phyloP scores from a whole-genome alignment of 2,888 invertebrate genomes.

The Proisotoma minuta region DNA sequence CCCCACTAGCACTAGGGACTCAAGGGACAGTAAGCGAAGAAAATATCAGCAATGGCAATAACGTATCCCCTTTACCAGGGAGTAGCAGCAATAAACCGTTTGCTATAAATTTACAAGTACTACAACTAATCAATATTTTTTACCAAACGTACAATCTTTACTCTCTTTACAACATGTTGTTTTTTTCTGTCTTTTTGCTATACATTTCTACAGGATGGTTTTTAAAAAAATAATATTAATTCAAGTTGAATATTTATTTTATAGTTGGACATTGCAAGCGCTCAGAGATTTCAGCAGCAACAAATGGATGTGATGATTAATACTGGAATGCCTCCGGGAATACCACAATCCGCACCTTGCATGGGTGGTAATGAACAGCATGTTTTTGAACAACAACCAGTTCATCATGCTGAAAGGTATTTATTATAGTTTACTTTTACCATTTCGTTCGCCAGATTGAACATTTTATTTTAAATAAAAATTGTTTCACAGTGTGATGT shows the following conservation, averaged over 20 bases:
- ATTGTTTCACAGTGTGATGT: conserved; percentile 18
- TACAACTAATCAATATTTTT: background rate
- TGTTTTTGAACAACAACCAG: conserved; percentile 49
- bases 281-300: conserved; percentile 45
- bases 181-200: background rate
- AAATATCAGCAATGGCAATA: background rate
- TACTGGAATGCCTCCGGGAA: conserved; percentile 24
- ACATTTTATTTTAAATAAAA: conserved; percentile 17
- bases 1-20: background rate
- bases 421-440: background rate
- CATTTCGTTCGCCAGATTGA: conserved; percentile 6
- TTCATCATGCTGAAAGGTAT: conserved; percentile 51
- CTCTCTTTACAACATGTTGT: conserved; percentile 9
- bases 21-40: background rate
- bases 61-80: background rate
- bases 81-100: conserved; percentile 21
- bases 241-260: conserved; percentile 7
- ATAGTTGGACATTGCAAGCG: conserved; percentile 45
- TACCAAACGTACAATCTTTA: no score
- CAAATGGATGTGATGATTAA: conserved; percentile 39
- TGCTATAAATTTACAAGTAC: conserved; percentile 32
- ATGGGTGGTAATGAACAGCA: conserved; percentile 44
- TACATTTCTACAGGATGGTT: background rate
- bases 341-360: conserved; percentile 48
- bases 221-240: conserved; percentile 6